Conservation (phyloP, 1,140 invertebrate species). For the Drosophila parvula region DNA sequence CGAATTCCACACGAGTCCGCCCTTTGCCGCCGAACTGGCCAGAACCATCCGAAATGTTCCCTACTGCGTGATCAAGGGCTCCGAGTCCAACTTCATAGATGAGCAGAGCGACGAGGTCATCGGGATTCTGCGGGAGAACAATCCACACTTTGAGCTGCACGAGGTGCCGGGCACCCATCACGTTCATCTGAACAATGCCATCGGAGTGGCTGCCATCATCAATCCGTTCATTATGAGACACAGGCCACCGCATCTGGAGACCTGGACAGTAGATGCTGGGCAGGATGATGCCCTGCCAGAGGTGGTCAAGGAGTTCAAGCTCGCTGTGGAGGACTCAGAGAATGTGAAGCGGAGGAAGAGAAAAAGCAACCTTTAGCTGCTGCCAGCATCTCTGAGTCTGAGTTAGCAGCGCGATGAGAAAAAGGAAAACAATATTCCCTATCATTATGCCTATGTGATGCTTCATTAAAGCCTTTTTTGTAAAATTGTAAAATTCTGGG, state of each 20-base stretch:
- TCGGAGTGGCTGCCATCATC: conserved; percentile 85
- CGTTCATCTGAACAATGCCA: conserved; percentile 89
- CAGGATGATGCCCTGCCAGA: conserved; percentile 31
- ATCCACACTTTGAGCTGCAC: conserved; percentile 86
- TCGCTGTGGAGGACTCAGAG: conserved; percentile 67
- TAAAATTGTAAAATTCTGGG: neutral
- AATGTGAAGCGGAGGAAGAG: conserved; percentile 77
- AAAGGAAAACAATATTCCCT: conserved; percentile 6
- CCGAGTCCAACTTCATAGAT: conserved; percentile 69
- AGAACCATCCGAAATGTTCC: conserved; percentile 71
- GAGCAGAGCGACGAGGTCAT: conserved; percentile 84
- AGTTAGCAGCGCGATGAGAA: conserved; percentile 33
- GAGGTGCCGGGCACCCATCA: conserved; percentile 89
- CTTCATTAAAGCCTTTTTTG: conserved; percentile 3
- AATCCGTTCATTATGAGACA: conserved; percentile 85
- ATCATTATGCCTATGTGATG: conserved; percentile 35
- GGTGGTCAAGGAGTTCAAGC: conserved; percentile 58
- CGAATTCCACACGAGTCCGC: conserved; percentile 64
- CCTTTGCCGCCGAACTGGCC: conserved; percentile 69
- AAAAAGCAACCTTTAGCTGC: conserved; percentile 82
- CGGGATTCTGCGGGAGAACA: conserved; percentile 85
- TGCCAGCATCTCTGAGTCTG: conserved; percentile 62
- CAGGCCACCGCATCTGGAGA: conserved; percentile 68
- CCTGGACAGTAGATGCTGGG: conserved; percentile 58
- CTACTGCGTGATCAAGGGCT: conserved; percentile 78